Percentiles rank a stretch among this genome's conserved stretches.
Evolutionary conservation across 2,797 vertebrate species (phyloP).

Genomic region (Selene dorsalis): DNA sequence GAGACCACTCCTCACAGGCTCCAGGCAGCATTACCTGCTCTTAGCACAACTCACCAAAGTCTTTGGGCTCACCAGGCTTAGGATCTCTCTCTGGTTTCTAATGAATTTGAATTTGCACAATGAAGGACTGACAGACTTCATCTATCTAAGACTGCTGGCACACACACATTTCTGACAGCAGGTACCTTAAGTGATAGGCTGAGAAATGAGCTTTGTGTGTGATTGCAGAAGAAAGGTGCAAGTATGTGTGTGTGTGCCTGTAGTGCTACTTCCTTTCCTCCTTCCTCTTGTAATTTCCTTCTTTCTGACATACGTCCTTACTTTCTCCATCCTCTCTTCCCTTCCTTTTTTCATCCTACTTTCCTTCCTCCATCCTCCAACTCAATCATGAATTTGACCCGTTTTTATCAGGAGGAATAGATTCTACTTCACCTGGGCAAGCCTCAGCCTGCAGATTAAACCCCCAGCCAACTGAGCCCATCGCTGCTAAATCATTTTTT

Average conservation of each 20-base stretch:
- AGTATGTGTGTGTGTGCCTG: background rate
- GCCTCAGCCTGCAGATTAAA: constrained; percentile 57
- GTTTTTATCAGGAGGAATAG: constrained; percentile 60
- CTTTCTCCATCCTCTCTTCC: background rate
- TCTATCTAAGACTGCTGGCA: background rate
- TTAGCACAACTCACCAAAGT: background rate
- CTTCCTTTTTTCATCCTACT: background rate
- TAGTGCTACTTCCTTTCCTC: background rate
- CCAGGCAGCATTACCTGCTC: background rate
- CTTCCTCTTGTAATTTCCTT: constrained; percentile 8
- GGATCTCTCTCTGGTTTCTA: background rate
- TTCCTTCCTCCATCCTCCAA: background rate
- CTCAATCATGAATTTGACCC: constrained; percentile 28
- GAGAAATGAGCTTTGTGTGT: constrained; percentile 15
- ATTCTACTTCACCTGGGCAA: constrained; percentile 51
- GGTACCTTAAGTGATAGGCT: constrained; percentile 19
- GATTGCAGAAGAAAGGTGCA: background rate
- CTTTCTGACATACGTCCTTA: background rate
- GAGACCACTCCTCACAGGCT: background rate
- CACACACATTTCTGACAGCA: constrained; percentile 2
- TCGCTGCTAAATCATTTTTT: constrained; percentile 57
- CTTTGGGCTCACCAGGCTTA: background rate
- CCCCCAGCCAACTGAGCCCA: constrained; percentile 26
- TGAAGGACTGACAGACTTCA: constrained; percentile 14
- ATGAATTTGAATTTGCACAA: background rate